These are phyloP conservation scores for Drosophila nebulosa DNA, from an alignment of 1,140 invertebrate species.

Conservation along the genomic window DNA sequence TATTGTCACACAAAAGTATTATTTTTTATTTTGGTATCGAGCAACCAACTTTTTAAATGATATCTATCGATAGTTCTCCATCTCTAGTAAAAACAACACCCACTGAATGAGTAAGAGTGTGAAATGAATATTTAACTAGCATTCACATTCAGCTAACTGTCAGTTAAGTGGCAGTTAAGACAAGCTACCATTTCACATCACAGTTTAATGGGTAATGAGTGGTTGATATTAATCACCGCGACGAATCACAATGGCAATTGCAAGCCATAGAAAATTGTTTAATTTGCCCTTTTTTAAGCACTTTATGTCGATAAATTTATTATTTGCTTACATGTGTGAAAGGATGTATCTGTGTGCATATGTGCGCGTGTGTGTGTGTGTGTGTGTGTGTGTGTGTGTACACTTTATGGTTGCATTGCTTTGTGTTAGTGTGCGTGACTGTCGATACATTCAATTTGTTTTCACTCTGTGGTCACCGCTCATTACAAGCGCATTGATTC, in stretches of 20 bases:
- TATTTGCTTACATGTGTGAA: not conserved
- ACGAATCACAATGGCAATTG: not conserved
- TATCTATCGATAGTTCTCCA: too few species aligned
- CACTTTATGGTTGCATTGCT: too few species aligned
- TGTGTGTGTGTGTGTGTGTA: not conserved
- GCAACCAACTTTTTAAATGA: too few species aligned
- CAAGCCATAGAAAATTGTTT: not conserved
- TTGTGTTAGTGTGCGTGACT: constrained; percentile 15
- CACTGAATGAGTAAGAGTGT: not conserved
- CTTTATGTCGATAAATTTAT: not conserved
- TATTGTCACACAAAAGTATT: too few species aligned
- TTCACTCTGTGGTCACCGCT: constrained; percentile 34
- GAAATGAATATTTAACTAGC: not conserved
- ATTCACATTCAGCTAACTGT: not conserved
- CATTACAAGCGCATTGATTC: constrained; percentile 49
- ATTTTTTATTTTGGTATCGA: too few species aligned
- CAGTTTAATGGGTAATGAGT: not conserved
- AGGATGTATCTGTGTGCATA: not conserved
- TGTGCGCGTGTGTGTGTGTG: not conserved
- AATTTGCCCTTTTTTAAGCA: not conserved
- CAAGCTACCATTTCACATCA: not conserved
- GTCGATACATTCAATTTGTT: constrained; percentile 37
- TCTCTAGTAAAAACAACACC: too few species aligned
- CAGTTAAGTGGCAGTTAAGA: not conserved
- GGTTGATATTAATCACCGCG: not conserved